Percentiles rank a stretch among this genome's conserved stretches.
These are phyloP conservation scores for Synergus gifuensis DNA, from an alignment of 2,888 invertebrate genomes.

Conservation along the genomic window DNA sequence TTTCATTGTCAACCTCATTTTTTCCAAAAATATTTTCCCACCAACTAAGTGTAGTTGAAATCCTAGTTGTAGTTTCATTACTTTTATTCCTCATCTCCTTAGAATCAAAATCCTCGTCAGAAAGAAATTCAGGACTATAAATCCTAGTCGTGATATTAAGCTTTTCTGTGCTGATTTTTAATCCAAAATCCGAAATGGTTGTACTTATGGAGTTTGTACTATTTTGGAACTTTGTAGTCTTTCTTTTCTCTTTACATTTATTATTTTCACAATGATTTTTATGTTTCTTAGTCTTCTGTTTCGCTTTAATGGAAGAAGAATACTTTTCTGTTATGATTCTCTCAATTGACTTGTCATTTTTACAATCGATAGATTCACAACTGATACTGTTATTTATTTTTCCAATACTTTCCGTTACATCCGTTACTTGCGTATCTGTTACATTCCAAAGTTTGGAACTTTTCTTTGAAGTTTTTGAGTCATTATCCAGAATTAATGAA, in stretches of 20 bases:
- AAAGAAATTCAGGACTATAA: conserved; percentile 13
- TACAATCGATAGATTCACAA: neutral
- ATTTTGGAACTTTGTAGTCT: too few relatives aligned
- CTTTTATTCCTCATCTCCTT: conserved; percentile 33
- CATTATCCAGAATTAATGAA: neutral
- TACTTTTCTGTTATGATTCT: neutral
- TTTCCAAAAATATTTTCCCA: neutral
- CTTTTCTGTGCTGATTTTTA: neutral
- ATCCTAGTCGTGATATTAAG: neutral
- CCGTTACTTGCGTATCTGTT: neutral
- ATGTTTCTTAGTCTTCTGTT: neutral
- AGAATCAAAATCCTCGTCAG: conserved; percentile 33
- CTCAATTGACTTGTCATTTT: neutral
- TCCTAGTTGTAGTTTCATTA: neutral
- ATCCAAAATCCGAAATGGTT: neutral
- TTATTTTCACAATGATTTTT: neutral
- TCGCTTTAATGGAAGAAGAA: neutral
- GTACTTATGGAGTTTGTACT: neutral
- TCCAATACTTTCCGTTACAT: neutral
- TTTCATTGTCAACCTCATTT: conserved; percentile 39
- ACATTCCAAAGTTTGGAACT: neutral
- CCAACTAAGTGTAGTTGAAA: neutral
- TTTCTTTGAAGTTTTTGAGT: neutral
- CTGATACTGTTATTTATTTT: neutral
- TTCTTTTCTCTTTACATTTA: neutral